Evolutionary conservation across 2,888 invertebrate species (phyloP), one percentile per base, ranked within the genome.

Genomic region (Agrotis exclamationis): DNA sequence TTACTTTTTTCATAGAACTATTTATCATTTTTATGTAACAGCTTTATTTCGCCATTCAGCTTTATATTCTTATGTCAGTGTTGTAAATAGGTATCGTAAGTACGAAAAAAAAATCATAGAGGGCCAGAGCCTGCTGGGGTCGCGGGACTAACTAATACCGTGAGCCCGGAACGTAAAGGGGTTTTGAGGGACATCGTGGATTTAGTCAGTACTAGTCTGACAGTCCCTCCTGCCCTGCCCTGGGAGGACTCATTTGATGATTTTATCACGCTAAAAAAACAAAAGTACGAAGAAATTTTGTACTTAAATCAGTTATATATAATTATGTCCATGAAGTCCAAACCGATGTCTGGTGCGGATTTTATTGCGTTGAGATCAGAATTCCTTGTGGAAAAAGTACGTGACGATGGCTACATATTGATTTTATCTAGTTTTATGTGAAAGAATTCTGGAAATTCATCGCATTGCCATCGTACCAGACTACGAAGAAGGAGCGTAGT

Each of bases 301-400:
- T 77, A 51, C 77, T 64, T 53, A 76, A 74, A 74, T 70, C 63
- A 53, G 59, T 64, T 64, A 44, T 58, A 76, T n/a, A n/a, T n/a
- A n/a, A n/a, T n/a, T n/a, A n/a, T 78, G 65, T 58, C 57, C 57
- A 65, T 65, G 60, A 79, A 79, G 74, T 79, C 60, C 74, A 53
- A 56, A 57, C 63, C 58, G 56, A 68, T 85, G 83, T 80, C 70
- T 66, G 59, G 63, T 76, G 51, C 59, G 60, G 60, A 74, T 70
- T 79, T 79, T 78, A 78, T 78, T 79, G 70, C 80, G 72, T n/a
- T 58, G 54, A 79, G 78, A 78, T 75, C 75, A 74, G 65, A 78
- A 79, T 79, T 78, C 75, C 63, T 75, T 58, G 70, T 44, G 53
- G 70, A 63, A 63, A 74, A 78, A 63, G 65, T 66, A 75, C 74